Evolutionary conservation across 2,113 vertebrate genomes (phyloP), one percentile per base, ranked within the genome.

Genomic region (Raja brachyura): DNA sequence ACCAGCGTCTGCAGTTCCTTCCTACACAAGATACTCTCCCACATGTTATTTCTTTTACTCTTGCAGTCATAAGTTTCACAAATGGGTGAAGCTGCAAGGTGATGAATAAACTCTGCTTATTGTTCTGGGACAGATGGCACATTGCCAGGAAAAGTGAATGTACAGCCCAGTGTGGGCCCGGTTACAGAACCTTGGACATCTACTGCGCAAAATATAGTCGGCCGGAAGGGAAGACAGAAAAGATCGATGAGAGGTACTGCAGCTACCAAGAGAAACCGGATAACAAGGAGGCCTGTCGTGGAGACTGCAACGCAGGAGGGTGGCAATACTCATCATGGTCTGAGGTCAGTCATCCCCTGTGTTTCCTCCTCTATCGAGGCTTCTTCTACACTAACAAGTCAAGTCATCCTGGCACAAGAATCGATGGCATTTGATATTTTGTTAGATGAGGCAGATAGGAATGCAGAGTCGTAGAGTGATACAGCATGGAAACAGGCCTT

Each of bases 271-370:
- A 95, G 94, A 99, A 97, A 93, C 99, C 98, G 0, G 97, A 96
- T 81, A 96, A 97, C 13, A 98, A 97, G 95, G 99, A 99, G 95
- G 96, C 96, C 70, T 99, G 99, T 94, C 97, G 97, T 6, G 98
- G 98, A 90, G 98, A 99, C 93, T 99, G 99, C 94, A 98, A 97
- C 59, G 96, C 96, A 0, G 98, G 98, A 7, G 98, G 97, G 31
- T 99, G 99, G 99, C 97, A 98, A 83, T 99, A 98, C 94, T 98
- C 98, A 0, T 95, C 97, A 28, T 99, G 99, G 99, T 98, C 98
- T 0, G 98, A 99, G 96, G 99, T 99, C 94, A 95, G 96, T 94
- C 9, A 70, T 39, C 54, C 48, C 88, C 22, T 28, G 14, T 54
- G 54, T 28, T 54, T 20, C 39, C 28, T 10, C 28, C 28, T 73